phyloP scores from a whole-genome alignment of 2,113 vertebrate species.

The Gallinago jamesoni region DNA sequence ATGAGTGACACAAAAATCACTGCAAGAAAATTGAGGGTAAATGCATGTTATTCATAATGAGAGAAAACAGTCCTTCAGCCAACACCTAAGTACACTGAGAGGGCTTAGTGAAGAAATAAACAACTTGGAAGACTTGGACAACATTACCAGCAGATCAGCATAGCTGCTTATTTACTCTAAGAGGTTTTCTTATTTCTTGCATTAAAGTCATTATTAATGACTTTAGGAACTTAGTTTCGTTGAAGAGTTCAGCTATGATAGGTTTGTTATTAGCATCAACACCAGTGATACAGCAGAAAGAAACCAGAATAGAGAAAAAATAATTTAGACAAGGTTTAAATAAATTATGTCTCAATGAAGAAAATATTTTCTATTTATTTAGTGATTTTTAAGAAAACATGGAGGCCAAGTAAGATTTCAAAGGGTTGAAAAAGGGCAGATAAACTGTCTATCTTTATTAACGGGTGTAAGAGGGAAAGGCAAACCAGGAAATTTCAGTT shows the following conservation, averaged over 20 bases:
- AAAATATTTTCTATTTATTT: not conserved
- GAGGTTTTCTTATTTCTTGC: not conserved
- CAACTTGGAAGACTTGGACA: not conserved
- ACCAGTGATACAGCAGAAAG: not conserved
- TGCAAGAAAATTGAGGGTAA: not conserved
- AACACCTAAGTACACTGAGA: not conserved
- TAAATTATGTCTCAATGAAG: not conserved
- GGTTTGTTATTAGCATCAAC: not conserved
- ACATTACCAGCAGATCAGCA: not conserved
- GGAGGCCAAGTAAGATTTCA: not conserved
- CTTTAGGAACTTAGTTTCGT: not conserved
- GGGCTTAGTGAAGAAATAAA: not conserved
- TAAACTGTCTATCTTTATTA: not conserved
- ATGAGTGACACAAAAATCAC: not conserved
- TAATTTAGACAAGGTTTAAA: not conserved
- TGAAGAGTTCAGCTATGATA: not conserved
- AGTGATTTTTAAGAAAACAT: not conserved
- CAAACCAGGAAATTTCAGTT: not conserved
- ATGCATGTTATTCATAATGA: not conserved
- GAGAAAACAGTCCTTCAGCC: not conserved
- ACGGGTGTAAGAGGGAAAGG: not conserved
- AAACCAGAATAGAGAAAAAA: not conserved
- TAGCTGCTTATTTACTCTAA: not conserved
- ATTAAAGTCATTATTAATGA: not conserved
- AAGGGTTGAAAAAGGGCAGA: not conserved